Conservation (phyloP, 92 coral and sea anemone genomes). For the Parazoanthus atlanticus region DNA sequence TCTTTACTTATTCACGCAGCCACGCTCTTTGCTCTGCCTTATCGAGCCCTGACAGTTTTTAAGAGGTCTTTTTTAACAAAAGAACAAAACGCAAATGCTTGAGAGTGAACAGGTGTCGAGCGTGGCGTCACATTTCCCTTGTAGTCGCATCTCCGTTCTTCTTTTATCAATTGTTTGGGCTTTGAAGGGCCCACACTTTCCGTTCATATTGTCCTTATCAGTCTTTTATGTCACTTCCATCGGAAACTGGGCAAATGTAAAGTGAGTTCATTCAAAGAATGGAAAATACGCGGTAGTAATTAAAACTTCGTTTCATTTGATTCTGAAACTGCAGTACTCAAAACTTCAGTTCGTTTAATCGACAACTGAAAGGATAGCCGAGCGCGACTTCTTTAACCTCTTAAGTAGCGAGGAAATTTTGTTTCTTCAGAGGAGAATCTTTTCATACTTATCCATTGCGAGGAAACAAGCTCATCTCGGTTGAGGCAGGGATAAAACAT, state of each 20-base stretch:
- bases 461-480: background rate
- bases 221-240: conserved; percentile 31
- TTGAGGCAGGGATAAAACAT: background rate
- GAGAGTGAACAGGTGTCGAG: conserved; percentile 32
- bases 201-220: conserved; percentile 40
- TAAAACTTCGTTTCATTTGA: conserved; percentile 26
- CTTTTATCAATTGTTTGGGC: conserved; percentile 36
- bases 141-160: background rate
- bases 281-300: conserved; percentile 31
- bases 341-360: background rate
- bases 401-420: background rate
- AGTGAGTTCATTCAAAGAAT: conserved; percentile 23
- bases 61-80: conserved; percentile 23
- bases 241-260: conserved; percentile 29
- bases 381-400: background rate
- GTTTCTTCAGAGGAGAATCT: background rate
- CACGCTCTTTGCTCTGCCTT: background rate
- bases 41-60: conserved; percentile 5
- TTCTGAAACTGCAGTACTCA: background rate
- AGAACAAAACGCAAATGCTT: conserved; percentile 8
- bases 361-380: background rate
- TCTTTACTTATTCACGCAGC: background rate
- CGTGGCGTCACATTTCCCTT: conserved; percentile 18
- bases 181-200: conserved; percentile 42
- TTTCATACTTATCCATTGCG: background rate